Conservation (phyloP, 2,888 invertebrate genomes). For the Oscheius sp. region DNA sequence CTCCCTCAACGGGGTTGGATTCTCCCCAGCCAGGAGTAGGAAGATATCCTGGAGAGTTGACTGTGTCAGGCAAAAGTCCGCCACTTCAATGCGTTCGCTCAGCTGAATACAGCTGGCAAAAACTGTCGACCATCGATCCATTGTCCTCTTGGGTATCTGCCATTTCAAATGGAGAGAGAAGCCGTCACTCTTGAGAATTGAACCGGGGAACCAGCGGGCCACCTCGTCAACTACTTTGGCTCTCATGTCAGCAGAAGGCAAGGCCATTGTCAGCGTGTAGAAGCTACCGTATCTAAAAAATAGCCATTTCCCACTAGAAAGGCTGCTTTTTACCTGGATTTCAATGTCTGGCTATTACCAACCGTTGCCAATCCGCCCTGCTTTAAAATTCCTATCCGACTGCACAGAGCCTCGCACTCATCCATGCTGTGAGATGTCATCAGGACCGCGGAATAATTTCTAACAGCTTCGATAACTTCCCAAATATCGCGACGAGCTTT, state of each 20-base stretch:
- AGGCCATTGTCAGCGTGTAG: conserved; percentile 56
- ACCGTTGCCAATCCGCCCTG: conserved; percentile 59
- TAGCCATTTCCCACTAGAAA: conserved; percentile 12
- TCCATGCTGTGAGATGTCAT: conserved; percentile 37
- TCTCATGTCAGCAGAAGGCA: conserved; percentile 29
- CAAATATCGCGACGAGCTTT: conserved; percentile 79
- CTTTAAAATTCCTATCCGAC: conserved; percentile 62
- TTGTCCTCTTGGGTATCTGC: conserved; percentile 31
- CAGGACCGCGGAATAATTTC: conserved; percentile 58
- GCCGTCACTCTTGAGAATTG: conserved; percentile 41
- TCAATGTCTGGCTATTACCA: conserved; percentile 64
- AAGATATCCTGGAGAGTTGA: conserved; percentile 19
- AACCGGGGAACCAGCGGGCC: conserved; percentile 29
- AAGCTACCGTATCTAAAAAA: conserved; percentile 60
- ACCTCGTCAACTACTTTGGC: conserved; percentile 19
- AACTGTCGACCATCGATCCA: conserved; percentile 8
- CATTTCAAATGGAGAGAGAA: conserved; percentile 48
- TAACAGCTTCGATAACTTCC: conserved; percentile 47
- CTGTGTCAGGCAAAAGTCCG: conserved; percentile 17
- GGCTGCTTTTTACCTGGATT: conserved; percentile 46
- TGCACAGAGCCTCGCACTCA: conserved; percentile 62
- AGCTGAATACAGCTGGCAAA: background rate
- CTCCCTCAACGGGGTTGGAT: too few species aligned
- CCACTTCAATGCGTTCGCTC: background rate
- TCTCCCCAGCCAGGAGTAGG: conserved; percentile 20